Evolutionary conservation across 2,797 vertebrate species (phyloP).

Genomic region (Centropyge bicolor): DNA sequence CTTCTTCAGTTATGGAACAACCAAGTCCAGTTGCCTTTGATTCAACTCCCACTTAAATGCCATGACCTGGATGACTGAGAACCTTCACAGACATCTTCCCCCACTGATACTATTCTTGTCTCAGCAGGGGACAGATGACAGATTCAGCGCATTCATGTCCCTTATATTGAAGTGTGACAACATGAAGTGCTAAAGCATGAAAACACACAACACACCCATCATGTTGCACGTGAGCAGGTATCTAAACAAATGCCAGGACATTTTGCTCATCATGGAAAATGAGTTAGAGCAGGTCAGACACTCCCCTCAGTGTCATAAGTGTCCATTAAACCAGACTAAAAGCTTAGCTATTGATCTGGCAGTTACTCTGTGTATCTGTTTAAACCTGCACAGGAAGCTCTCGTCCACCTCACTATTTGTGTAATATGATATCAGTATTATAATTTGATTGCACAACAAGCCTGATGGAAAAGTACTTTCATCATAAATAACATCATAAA

Average conservation of each 20-base stretch:
- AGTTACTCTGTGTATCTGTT: not conserved
- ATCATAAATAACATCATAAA: not conserved
- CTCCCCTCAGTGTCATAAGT: not conserved
- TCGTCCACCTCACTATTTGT: not conserved
- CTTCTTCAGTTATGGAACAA: too few relatives aligned
- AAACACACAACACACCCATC: not conserved
- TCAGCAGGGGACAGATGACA: not conserved
- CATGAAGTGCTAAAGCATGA: not conserved
- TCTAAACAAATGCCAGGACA: not conserved
- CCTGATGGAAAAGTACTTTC: not conserved
- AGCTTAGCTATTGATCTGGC: constrained; percentile 11
- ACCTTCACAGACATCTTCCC: too few relatives aligned
- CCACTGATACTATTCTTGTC: not conserved
- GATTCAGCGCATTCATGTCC: not conserved
- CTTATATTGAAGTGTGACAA: not conserved
- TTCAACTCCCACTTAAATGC: too few relatives aligned
- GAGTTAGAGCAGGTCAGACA: not conserved
- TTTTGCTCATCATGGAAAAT: not conserved
- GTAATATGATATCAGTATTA: not conserved
- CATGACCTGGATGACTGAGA: too few relatives aligned
- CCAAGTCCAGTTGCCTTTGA: too few relatives aligned
- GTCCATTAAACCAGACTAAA: constrained; percentile 2
- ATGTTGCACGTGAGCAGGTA: not conserved
- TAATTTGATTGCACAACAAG: not conserved
- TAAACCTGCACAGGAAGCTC: not conserved